Evolutionary conservation across 1,140 invertebrate species (phyloP).

Genomic region (Rhysida immarginata): DNA sequence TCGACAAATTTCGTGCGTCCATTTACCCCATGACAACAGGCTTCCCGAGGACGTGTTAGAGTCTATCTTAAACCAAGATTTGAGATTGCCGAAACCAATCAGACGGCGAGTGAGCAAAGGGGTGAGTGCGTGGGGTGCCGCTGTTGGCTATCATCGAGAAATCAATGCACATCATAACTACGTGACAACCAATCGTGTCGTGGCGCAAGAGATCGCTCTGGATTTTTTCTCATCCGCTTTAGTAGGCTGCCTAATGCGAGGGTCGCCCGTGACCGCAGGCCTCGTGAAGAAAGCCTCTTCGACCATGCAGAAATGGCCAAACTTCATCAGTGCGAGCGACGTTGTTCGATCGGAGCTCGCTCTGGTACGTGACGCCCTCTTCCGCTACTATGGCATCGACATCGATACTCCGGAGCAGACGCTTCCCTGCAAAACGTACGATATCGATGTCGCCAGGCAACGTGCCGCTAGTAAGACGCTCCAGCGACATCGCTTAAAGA

Average conservation of each 20-base stretch:
- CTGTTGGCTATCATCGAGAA: background rate
- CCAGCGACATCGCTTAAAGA: too few species aligned
- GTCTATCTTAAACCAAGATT: too few species aligned
- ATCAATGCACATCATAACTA: conserved; percentile 1
- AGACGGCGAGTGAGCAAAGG: background rate
- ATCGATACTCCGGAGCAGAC: background rate
- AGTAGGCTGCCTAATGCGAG: background rate
- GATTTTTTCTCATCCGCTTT: background rate
- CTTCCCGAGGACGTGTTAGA: too few species aligned
- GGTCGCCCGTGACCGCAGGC: background rate
- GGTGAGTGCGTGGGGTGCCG: background rate
- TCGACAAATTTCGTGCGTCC: too few species aligned
- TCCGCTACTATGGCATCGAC: background rate
- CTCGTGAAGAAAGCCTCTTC: background rate
- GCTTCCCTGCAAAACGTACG: background rate
- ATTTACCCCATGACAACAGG: too few species aligned
- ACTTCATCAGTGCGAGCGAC: background rate
- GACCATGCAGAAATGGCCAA: background rate
- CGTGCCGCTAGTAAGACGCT: background rate
- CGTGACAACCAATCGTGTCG: background rate
- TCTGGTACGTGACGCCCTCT: background rate
- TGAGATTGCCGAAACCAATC: background rate
- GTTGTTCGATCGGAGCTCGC: background rate
- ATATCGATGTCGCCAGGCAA: background rate
- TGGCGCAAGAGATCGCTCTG: background rate